phyloP scores from a whole-genome alignment of 1,140 invertebrate species.

The Dolichoris vasculosae region DNA sequence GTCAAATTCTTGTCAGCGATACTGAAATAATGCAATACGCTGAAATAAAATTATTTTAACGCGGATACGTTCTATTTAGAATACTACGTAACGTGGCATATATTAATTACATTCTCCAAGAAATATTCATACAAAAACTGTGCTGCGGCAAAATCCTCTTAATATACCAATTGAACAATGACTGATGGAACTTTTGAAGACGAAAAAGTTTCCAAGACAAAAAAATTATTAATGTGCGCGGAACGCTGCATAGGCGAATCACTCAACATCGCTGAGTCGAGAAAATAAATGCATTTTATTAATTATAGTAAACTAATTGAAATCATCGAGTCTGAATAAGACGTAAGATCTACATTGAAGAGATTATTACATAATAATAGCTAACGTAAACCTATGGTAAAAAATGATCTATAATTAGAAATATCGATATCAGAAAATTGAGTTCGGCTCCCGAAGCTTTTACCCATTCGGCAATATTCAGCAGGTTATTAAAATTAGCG shows the following conservation, averaged over 20 bases:
- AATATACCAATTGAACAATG: background rate
- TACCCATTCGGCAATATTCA: background rate
- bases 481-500: background rate
- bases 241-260: background rate
- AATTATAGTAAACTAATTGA: background rate
- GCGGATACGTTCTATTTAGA: background rate
- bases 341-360: no score
- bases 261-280: background rate
- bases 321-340: background rate
- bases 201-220: background rate
- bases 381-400: no score
- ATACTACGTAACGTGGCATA: background rate
- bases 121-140: background rate
- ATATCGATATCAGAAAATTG: background rate
- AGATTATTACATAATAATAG: background rate
- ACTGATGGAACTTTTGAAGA: background rate
- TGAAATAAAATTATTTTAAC: background rate
- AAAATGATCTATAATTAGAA: background rate
- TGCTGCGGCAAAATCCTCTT: background rate
- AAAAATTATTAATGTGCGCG: background rate
- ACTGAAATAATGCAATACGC: background rate
- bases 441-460: no score
- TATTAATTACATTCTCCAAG: constrained; percentile 8
- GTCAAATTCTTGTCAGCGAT: background rate
- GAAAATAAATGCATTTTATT: background rate